Evolutionary conservation across 1,140 invertebrate genomes (phyloP), one percentile per base, ranked within the genome.

Genomic region (Daktulosphaira vitifoliae): DNA sequence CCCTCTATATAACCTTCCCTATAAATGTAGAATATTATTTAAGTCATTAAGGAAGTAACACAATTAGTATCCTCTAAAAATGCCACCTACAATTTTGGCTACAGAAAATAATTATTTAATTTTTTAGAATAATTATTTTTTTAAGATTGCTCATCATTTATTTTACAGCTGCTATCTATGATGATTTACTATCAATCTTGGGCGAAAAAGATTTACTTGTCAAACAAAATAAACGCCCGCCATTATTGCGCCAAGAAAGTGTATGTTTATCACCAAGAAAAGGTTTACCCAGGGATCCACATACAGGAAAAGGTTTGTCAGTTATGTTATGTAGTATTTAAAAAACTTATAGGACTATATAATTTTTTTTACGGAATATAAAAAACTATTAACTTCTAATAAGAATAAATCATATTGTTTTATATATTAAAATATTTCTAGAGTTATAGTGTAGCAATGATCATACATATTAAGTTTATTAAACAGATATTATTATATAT

Each of bases 201-300:
- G 48, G 68, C 9, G 66, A 68, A 15, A 65, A 64, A 15, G 64
- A 67, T 18, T 48, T 42, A 38, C 25, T 49, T 20, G 49, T 65
- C 16, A 29, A 37, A 23, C 42, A 65, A 15, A 20, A 67, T 16
- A 70, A 70, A 46, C 67, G 71, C 37, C 71, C 72, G 11, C 70
- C 69, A 67, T 68, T 72, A 68, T 70, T 74, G 67, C 71, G 69
- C 64, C 75, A 74, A 72, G 68, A 68, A 18, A 70, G 68, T 48
- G 65, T 73, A 22, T 70, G 71, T 53, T 52, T 71, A 54, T 73
- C 72, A 9, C 68, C 72, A 1, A 68, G 65, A 50, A 68, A 69
- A 53, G 62, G 66, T 25, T 44, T 72, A 50, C 71, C 67, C 2
- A 51, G 65, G 25, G 69, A 70, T 42, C 68, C 68, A 0, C 59